A percentile compares a stretch with the other conserved stretches of the same genome.
Conservation (phyloP, 1,140 invertebrate species). For the Drosophila orosa region DNA sequence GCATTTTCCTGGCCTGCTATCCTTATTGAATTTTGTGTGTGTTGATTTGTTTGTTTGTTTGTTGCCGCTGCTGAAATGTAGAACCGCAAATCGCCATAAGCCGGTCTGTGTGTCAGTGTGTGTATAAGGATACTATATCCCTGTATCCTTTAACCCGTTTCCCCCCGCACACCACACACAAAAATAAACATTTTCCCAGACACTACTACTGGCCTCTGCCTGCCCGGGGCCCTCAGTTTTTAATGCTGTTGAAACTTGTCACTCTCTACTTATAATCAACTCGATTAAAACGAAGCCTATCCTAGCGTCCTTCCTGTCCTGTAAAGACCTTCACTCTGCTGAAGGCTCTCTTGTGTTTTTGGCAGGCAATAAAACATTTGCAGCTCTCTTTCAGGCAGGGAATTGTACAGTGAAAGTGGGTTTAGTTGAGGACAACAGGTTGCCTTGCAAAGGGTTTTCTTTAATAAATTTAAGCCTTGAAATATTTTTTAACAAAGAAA, state of each 20-base stretch:
- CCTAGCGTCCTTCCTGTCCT: slow-evolving; percentile 1
- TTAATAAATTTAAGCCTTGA: too few relatives aligned
- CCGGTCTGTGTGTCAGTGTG: slow-evolving; percentile 5
- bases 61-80: slow-evolving; percentile 5
- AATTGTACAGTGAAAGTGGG: slow-evolving; percentile 9
- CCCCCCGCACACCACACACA: neutral
- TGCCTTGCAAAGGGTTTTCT: too few relatives aligned
- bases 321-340: too few relatives aligned
- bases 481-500: neutral
- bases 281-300: slow-evolving; percentile 48
- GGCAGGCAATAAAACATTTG: slow-evolving; percentile 46
- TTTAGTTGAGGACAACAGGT: neutral
- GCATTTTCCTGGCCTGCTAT: slow-evolving; percentile 19
- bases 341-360: slow-evolving; percentile 30
- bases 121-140: neutral
- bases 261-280: slow-evolving; percentile 53
- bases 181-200: slow-evolving; percentile 27
- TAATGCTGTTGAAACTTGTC: slow-evolving; percentile 47
- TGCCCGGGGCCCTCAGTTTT: slow-evolving; percentile 11
- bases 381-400: slow-evolving; percentile 4
- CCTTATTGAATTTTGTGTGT: slow-evolving; percentile 34
- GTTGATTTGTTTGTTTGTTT: slow-evolving; percentile 47
- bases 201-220: neutral
- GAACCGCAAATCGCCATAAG: slow-evolving; percentile 28
- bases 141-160: slow-evolving; percentile 4